A percentile compares a stretch with the other conserved stretches of the same genome.
Conservation (phyloP, 2,113 vertebrate species). For the Melanerpes aurifrons region DNA sequence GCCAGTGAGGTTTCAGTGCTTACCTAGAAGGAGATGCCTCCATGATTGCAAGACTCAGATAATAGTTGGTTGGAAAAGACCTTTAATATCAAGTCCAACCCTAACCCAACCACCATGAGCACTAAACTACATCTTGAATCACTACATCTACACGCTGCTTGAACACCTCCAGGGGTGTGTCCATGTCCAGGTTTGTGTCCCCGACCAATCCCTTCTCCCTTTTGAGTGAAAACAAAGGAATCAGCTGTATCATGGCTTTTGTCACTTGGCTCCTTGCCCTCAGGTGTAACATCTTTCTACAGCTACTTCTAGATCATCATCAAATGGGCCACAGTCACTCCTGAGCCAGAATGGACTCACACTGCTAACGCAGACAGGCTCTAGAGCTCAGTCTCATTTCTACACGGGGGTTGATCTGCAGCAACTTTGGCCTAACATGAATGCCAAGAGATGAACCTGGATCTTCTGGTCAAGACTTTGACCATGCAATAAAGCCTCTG, state of each 20-base stretch:
- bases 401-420: neutral
- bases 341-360: neutral
- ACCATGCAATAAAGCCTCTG: neutral
- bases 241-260: neutral
- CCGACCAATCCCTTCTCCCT: neutral
- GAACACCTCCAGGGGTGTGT: too few relatives aligned
- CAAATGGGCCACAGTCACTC: neutral
- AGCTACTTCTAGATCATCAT: neutral
- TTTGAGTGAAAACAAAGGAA: neutral
- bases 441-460: neutral
- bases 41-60: neutral
- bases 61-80: too few relatives aligned
- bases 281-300: neutral
- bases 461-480: neutral
- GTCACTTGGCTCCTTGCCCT: neutral
- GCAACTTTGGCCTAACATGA: neutral
- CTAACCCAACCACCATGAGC: too few relatives aligned
- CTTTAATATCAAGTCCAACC: too few relatives aligned
- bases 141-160: too few relatives aligned
- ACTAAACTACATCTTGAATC: too few relatives aligned
- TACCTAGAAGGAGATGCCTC: neutral
- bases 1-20: neutral
- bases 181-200: neutral
- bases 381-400: neutral
- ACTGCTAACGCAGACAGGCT: neutral